Evolutionary conservation across 2,797 vertebrate genomes (phyloP).

Genomic region (Neoniphon sammara): DNA sequence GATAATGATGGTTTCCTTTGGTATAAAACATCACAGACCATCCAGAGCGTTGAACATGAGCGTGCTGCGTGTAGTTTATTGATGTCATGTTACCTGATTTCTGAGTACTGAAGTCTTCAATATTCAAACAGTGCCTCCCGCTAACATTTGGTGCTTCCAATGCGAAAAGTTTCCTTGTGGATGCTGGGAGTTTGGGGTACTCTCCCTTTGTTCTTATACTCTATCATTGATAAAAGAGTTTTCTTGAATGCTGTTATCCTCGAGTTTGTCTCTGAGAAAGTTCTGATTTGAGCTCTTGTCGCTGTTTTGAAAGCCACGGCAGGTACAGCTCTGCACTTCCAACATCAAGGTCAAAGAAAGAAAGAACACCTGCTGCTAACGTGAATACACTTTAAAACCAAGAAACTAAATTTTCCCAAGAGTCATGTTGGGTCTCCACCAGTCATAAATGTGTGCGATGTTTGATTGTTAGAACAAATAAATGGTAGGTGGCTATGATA

Average conservation of each 20-base stretch:
- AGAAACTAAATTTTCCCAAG: conserved; percentile 12
- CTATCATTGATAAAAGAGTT: conserved; percentile 61
- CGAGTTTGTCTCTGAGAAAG: conserved; percentile 6
- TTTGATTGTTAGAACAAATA: conserved; percentile 10
- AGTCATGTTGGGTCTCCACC: conserved; percentile 38
- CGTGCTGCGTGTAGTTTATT: conserved; percentile 18
- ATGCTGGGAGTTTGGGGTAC: conserved; percentile 15
- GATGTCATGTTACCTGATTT: conserved; percentile 23
- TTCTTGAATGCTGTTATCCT: conserved; percentile 39
- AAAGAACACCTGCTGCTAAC: background rate
- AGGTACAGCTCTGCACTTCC: conserved; percentile 23
- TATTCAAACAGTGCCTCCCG: conserved; percentile 20
- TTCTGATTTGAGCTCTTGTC: conserved; percentile 31
- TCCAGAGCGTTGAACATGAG: conserved; percentile 11
- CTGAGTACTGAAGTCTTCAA: conserved; percentile 17
- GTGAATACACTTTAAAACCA: background rate
- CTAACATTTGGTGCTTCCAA: conserved; percentile 16
- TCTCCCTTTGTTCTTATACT: conserved; percentile 44
- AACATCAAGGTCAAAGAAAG: conserved; percentile 36
- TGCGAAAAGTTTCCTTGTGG: background rate
- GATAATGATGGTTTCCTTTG: conserved; percentile 1
- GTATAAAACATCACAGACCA: conserved; percentile 9
- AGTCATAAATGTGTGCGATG: conserved; percentile 18
- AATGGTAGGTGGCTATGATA: background rate
- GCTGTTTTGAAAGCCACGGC: conserved; percentile 9